Conservation (phyloP, 1,140 invertebrate genomes). For the Agrypnia vestita region DNA sequence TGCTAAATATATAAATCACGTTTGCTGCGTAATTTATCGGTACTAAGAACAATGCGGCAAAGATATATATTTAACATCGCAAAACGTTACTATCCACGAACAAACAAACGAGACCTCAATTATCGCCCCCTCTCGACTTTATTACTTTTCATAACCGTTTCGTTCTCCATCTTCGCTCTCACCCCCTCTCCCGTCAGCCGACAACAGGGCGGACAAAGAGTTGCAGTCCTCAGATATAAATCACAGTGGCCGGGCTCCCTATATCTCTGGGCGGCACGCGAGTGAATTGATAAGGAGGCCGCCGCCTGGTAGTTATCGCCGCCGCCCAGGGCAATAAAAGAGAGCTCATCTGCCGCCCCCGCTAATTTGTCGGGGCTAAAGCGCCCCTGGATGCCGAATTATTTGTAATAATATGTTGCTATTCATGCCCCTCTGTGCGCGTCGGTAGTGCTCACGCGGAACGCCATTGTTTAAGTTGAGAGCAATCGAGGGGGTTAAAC, state of each 20-base stretch:
- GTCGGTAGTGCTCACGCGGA: background rate
- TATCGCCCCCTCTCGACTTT: conserved; percentile 37
- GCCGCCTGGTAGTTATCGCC: conserved; percentile 67
- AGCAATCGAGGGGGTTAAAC: background rate
- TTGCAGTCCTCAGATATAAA: conserved; percentile 53
- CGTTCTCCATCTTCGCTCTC: background rate
- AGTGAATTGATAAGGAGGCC: conserved; percentile 63
- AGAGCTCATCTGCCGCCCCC: conserved; percentile 66
- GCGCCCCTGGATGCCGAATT: conserved; percentile 38
- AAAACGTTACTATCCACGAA: background rate
- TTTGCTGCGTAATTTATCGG: no score
- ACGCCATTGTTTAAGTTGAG: conserved; percentile 24
- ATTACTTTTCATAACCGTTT: conserved; percentile 40
- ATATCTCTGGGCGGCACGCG: conserved; percentile 50
- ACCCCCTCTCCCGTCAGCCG: background rate
- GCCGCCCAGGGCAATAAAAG: conserved; percentile 71
- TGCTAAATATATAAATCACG: no score
- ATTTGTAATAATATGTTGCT: conserved; percentile 48
- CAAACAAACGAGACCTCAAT: conserved; percentile 29
- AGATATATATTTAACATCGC: no score
- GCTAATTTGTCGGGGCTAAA: conserved; percentile 59
- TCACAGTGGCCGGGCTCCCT: conserved; percentile 44
- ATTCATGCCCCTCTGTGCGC: conserved; percentile 35
- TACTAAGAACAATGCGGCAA: no score
- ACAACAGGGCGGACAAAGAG: conserved; percentile 24